phyloP scores from a whole-genome alignment of 2,888 invertebrate species.

The Caenorhabditis sp. region DNA sequence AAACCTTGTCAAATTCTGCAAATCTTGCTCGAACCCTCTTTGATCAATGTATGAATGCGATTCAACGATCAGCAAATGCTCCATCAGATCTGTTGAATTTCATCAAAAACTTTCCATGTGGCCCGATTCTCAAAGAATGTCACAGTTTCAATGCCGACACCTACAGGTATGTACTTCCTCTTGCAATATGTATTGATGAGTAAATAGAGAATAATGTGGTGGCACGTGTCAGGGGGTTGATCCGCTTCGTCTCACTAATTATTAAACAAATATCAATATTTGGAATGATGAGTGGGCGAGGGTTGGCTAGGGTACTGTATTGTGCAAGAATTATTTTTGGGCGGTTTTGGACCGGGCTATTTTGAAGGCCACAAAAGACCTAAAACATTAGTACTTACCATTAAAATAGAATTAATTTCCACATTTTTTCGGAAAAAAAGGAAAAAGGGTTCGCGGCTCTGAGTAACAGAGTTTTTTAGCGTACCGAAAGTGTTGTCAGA shows the following conservation, averaged over 20 bases:
- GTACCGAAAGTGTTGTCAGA: too few species aligned
- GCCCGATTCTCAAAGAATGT: constrained; percentile 53
- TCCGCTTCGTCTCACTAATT: neutral
- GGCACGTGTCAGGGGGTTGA: neutral
- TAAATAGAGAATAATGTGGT: neutral
- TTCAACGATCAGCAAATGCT: constrained; percentile 33
- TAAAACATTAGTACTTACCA: too few species aligned
- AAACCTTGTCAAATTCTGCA: constrained; percentile 20
- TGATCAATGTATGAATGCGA: constrained; percentile 45
- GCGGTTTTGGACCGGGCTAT: too few species aligned
- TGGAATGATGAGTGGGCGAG: neutral
- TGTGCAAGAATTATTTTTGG: too few species aligned
- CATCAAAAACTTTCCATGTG: constrained; percentile 55
- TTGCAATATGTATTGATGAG: neutral
- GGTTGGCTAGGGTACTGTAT: too few species aligned
- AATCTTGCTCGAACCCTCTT: constrained; percentile 34
- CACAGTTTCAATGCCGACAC: constrained; percentile 44
- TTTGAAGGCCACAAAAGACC: too few species aligned
- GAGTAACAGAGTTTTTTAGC: too few species aligned
- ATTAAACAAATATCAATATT: neutral
- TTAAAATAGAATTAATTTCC: too few species aligned
- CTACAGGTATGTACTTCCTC: constrained; percentile 34
- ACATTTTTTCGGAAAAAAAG: too few species aligned
- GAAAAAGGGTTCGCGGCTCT: too few species aligned
- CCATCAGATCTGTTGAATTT: constrained; percentile 43